phyloP scores from a whole-genome alignment of 2,113 vertebrate genomes.

The Rhipidura dahli region DNA sequence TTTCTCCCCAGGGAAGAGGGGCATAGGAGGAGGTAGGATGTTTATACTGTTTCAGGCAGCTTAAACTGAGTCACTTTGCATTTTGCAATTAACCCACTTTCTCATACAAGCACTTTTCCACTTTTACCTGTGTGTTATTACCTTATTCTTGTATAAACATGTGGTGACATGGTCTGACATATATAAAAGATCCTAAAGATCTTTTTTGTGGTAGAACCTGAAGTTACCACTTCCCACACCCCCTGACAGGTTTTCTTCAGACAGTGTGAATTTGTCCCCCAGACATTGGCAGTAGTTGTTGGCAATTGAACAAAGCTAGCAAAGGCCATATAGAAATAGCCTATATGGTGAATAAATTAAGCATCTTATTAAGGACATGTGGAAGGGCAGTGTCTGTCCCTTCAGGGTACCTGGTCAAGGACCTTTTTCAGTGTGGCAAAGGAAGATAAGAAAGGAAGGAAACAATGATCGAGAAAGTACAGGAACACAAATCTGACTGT shows the following conservation, averaged over 20 bases:
- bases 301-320: background rate
- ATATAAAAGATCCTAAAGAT: background rate
- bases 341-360: background rate
- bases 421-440: background rate
- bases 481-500: background rate
- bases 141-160: background rate
- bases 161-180: background rate
- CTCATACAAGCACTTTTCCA: background rate
- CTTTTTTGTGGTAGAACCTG: background rate
- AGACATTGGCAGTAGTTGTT: background rate
- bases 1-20: background rate
- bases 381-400: background rate
- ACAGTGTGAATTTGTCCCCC: background rate
- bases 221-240: background rate
- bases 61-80: background rate
- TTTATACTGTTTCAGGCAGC: background rate
- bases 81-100: background rate
- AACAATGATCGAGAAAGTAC: background rate
- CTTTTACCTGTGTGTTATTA: background rate
- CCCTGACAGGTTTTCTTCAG: background rate
- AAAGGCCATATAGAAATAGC: background rate
- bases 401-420: background rate
- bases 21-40: background rate
- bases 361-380: background rate
- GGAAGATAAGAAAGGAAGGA: background rate